These are phyloP conservation scores for Desmodus rotundus DNA, from an alignment of 2,113 vertebrate genomes.

Conservation along the genomic window DNA sequence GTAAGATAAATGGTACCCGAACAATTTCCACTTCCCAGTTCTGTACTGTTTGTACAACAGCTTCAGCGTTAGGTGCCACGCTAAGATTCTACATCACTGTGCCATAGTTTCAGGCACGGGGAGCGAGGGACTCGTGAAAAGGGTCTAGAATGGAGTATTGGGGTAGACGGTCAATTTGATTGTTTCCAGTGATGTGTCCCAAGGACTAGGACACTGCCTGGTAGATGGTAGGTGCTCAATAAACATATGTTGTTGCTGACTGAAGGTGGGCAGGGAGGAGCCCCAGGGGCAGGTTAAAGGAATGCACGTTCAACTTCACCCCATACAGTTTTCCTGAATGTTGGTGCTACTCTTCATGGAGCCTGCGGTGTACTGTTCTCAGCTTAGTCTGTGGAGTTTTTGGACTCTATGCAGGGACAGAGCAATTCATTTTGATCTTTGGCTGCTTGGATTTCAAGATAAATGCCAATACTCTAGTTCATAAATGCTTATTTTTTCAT, in stretches of 20 bases:
- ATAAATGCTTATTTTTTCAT: not conserved
- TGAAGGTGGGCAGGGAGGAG: too few relatives aligned
- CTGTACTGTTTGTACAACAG: not conserved
- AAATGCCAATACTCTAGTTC: not conserved
- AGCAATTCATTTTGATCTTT: not conserved
- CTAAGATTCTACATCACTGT: not conserved
- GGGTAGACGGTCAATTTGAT: not conserved
- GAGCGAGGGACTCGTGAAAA: not conserved
- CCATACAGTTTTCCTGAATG: not conserved
- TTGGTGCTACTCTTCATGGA: not conserved
- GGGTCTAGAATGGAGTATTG: not conserved
- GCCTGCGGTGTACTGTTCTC: not conserved
- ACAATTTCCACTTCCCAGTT: not conserved
- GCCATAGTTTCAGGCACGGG: not conserved
- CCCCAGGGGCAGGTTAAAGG: rapidly evolving
- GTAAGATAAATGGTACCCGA: conserved; percentile 76
- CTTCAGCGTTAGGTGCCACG: not conserved
- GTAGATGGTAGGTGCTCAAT: not conserved
- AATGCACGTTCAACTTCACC: not conserved
- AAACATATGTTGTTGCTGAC: not conserved
- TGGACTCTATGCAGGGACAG: not conserved
- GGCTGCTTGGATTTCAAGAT: not conserved
- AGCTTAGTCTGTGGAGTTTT: not conserved
- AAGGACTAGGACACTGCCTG: not conserved
- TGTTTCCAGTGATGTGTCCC: not conserved